Conservation (phyloP, 1,140 invertebrate species). For the Agrilus planipennis region DNA sequence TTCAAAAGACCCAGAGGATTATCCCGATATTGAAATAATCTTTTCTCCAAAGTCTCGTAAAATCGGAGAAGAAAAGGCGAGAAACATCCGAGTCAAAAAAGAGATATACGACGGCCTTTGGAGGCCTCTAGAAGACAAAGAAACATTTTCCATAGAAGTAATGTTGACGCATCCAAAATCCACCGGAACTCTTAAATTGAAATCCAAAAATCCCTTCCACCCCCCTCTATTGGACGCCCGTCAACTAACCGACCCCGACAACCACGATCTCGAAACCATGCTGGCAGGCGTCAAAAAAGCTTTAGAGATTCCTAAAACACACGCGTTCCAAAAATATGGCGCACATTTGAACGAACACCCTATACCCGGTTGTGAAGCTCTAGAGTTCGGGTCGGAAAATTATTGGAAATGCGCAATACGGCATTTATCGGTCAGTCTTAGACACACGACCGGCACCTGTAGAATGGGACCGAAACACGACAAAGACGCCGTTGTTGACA, state of each 20-base stretch:
- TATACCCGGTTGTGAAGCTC: conserved; percentile 15
- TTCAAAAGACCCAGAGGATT: conserved; percentile 20
- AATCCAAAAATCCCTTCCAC: conserved; percentile 57
- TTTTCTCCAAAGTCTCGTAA: conserved; percentile 29
- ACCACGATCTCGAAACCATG: conserved; percentile 24
- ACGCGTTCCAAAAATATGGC: conserved; percentile 14
- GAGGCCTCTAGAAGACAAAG: conserved; percentile 34
- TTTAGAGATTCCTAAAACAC: conserved; percentile 14
- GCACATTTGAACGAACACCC: conserved; percentile 12
- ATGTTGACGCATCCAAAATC: conserved; percentile 65
- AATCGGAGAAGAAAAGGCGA: conserved; percentile 14
- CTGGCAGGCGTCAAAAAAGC: conserved; percentile 17
- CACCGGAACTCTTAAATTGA: conserved; percentile 51
- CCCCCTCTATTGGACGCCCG: conserved; percentile 52
- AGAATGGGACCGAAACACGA: conserved; percentile 62
- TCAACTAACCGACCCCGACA: conserved; percentile 47
- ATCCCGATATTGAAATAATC: conserved; percentile 47
- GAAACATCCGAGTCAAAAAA: conserved; percentile 4
- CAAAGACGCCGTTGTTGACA: conserved; percentile 55
- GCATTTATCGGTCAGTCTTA: conserved; percentile 42
- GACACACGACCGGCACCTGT: conserved; percentile 53
- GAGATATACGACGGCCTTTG: conserved; percentile 22
- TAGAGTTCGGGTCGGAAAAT: conserved; percentile 16
- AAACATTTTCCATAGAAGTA: conserved; percentile 54
- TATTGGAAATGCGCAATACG: conserved; percentile 40